These are phyloP conservation scores for Orthonevra nobilis DNA, from an alignment of 2,888 invertebrate species.

Conservation along the genomic window DNA sequence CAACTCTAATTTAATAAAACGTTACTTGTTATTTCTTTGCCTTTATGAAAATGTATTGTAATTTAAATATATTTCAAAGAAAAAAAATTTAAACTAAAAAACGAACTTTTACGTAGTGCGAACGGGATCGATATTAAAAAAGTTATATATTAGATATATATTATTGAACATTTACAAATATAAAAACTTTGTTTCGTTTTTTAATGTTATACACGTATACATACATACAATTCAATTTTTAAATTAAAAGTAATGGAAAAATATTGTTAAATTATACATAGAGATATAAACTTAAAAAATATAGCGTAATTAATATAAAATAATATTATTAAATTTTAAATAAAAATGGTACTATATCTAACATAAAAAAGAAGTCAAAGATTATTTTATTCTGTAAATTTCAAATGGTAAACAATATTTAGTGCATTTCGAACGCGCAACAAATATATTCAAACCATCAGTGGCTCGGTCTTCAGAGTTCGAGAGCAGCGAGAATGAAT, in stretches of 20 bases:
- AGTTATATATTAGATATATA: constrained; percentile 5
- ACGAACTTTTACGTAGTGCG: neutral
- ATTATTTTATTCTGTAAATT: no score
- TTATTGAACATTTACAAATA: constrained; percentile 7
- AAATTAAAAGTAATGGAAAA: constrained; percentile 1
- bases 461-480: no score
- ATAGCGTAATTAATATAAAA: constrained; percentile 2
- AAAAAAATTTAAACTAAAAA: neutral
- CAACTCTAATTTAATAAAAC: no score
- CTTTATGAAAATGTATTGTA: neutral
- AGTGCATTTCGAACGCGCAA: no score
- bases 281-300: constrained; percentile 9
- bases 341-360: no score
- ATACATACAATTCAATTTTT: constrained; percentile 21
- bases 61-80: no score
- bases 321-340: no score
- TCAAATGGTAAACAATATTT: no score
- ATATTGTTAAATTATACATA: constrained; percentile 49
- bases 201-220: constrained; percentile 27
- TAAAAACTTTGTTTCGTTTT: constrained; percentile 7
- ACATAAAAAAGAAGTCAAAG: no score
- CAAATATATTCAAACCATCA: no score
- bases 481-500: no score
- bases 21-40: neutral
- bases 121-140: constrained; percentile 17